phyloP scores from a whole-genome alignment of 2,797 vertebrate species.

The Cichlasoma orientale region DNA sequence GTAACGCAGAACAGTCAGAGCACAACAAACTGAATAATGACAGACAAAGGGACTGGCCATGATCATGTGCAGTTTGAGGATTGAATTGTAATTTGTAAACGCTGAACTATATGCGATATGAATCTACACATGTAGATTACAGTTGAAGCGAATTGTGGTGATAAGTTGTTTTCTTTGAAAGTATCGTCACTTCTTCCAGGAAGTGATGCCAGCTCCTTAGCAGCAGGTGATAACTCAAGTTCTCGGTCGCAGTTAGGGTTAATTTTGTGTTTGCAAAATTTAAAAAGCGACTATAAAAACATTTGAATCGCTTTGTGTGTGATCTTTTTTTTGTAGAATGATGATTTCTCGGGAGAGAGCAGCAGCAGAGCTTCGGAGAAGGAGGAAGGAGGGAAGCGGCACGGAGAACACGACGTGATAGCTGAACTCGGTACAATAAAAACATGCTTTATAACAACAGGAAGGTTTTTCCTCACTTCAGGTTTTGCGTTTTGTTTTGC shows the following conservation, averaged over 20 bases:
- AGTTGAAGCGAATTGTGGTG: not conserved
- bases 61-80: not conserved
- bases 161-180: not conserved
- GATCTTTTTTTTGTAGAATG: conserved; percentile 41
- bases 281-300: fast-evolving
- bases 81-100: not conserved
- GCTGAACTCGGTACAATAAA: not conserved
- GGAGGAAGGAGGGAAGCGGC: not conserved
- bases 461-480: conserved; percentile 14
- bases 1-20: conserved; percentile 7
- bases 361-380: not conserved
- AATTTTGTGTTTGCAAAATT: not conserved
- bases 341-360: conserved; percentile 32
- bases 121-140: not conserved
- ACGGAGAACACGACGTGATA: not conserved
- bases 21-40: conserved; percentile 7
- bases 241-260: not conserved
- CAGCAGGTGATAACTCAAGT: not conserved
- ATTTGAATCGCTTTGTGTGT: not conserved
- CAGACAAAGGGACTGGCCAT: not conserved
- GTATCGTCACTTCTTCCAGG: conserved; percentile 21
- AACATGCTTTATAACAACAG: not conserved
- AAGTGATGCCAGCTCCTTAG: conserved; percentile 13
- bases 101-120: not conserved
- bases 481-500: not conserved